A percentile compares a stretch with the other conserved stretches of the same genome.
phyloP scores from a whole-genome alignment of 2,113 vertebrate species.

The Chamaetylas fuelleborni region DNA sequence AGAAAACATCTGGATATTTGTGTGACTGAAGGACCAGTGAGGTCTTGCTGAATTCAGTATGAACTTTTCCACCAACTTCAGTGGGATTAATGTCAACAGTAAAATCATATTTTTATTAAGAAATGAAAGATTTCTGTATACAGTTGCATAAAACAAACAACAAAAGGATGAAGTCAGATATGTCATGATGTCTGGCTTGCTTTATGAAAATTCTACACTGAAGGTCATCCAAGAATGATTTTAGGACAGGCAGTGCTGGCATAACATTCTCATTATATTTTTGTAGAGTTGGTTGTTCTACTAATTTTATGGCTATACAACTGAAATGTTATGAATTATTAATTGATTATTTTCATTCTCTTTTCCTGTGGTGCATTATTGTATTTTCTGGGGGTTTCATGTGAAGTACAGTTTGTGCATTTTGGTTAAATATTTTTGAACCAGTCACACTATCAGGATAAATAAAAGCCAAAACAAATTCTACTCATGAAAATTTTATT shows the following conservation, averaged over 20 bases:
- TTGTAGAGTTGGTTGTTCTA: not conserved
- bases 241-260: not conserved
- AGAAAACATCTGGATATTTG: not conserved
- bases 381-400: not conserved
- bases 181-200: not conserved
- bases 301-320: not conserved
- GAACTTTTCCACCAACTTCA: not conserved
- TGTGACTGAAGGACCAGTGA: not conserved
- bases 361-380: constrained; percentile 6
- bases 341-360: not conserved
- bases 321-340: constrained; percentile 33
- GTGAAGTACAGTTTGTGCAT: not conserved
- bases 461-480: constrained; percentile 51
- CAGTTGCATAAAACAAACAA: not conserved
- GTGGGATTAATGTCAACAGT: not conserved
- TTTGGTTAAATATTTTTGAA: constrained; percentile 36
- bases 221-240: not conserved
- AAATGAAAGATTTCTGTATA: not conserved
- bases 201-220: not conserved
- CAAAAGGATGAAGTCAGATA: not conserved
- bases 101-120: not conserved
- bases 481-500: constrained; percentile 40
- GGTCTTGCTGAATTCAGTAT: not conserved
- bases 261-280: not conserved
- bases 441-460: not conserved